phyloP scores from a whole-genome alignment of 2,888 invertebrate species.

The Pseudococcus jackbeardsleyi region DNA sequence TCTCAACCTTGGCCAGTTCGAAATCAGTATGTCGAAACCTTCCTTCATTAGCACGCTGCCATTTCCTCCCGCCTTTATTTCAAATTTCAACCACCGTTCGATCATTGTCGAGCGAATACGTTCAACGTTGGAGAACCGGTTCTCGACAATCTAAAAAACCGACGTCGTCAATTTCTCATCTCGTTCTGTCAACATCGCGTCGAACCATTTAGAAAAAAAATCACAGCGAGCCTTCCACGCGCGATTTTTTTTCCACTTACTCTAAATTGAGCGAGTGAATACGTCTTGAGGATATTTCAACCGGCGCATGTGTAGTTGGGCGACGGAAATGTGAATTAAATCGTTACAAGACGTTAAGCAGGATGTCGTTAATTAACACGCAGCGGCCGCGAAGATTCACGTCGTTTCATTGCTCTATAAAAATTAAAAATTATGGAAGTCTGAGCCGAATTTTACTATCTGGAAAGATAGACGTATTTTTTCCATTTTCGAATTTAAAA shows the following conservation, averaged over 20 bases:
- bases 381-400: neutral
- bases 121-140: neutral
- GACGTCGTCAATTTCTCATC: neutral
- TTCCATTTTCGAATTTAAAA: no score
- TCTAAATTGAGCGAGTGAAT: neutral
- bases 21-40: neutral
- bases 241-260: neutral
- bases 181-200: neutral
- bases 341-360: conserved; percentile 37
- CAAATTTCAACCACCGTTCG: neutral
- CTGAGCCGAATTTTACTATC: neutral
- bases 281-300: conserved; percentile 1
- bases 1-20: neutral
- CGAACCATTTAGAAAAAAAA: neutral
- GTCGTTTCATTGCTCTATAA: neutral
- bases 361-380: conserved; percentile 43
- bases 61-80: neutral
- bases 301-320: neutral
- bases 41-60: neutral
- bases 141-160: neutral
- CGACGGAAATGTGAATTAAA: conserved; percentile 38
- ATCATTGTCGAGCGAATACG: neutral
- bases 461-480: no score
- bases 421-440: neutral
- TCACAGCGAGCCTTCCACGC: neutral